Evolutionary conservation across 2,888 invertebrate genomes (phyloP).

Genomic region (Dasypogon diadema): DNA sequence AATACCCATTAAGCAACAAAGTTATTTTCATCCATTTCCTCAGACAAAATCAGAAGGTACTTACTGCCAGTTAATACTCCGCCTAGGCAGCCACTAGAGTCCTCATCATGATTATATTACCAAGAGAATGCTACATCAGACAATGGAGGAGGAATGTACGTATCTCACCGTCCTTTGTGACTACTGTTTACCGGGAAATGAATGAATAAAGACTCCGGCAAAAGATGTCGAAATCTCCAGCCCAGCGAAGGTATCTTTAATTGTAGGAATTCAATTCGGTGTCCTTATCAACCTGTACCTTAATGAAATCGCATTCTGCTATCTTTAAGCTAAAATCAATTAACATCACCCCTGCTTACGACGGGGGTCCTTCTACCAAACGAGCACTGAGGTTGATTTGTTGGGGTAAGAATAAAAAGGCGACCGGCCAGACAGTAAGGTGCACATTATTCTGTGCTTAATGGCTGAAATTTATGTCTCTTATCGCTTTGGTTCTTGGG

Average conservation of each 20-base stretch:
- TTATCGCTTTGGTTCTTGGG: constrained; percentile 28
- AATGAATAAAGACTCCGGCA: not conserved
- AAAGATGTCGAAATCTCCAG: not conserved
- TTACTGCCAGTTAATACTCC: constrained; percentile 53
- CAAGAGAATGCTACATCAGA: not conserved
- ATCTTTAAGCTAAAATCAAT: constrained; percentile 57
- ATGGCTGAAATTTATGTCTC: constrained; percentile 49
- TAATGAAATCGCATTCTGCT: constrained; percentile 56
- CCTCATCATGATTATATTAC: constrained; percentile 33
- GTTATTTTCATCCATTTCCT: constrained; percentile 41
- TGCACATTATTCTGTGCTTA: constrained; percentile 49
- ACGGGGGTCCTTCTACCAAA: not conserved
- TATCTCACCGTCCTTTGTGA: not conserved
- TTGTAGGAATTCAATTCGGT: constrained; percentile 54
- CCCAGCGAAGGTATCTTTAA: constrained; percentile 45
- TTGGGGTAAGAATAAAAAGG: constrained; percentile 44
- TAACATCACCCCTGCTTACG: constrained; percentile 51
- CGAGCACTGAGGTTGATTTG: constrained; percentile 27
- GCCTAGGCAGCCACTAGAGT: not conserved
- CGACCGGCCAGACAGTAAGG: constrained; percentile 35
- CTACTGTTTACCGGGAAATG: not conserved
- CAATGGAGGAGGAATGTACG: not conserved
- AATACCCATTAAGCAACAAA: constrained; percentile 41
- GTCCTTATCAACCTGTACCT: constrained; percentile 55
- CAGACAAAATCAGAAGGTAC: constrained; percentile 51